A percentile compares a stretch with the other conserved stretches of the same genome.
Conservation (phyloP, 2,113 vertebrate species). For the Charina bottae region DNA sequence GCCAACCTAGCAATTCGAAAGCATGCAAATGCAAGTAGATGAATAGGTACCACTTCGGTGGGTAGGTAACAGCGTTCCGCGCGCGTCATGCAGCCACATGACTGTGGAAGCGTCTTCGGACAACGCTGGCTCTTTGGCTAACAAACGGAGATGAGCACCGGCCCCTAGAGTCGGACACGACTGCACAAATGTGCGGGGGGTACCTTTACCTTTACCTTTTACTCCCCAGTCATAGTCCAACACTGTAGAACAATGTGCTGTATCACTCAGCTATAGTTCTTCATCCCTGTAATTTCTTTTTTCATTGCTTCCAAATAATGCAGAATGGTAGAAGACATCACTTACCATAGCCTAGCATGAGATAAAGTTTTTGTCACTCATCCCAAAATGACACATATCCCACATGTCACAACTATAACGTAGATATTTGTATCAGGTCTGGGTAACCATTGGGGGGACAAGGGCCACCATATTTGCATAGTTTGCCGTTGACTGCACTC, state of each 20-base stretch:
- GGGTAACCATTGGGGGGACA: background rate
- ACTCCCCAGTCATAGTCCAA: too few relatives aligned
- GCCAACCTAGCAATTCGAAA: too few relatives aligned
- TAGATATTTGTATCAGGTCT: background rate
- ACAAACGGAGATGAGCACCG: too few relatives aligned
- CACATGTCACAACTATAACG: background rate
- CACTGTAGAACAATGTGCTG: background rate
- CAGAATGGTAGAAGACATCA: background rate
- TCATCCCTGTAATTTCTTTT: background rate
- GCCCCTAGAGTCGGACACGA: too few relatives aligned
- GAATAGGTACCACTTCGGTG: too few relatives aligned
- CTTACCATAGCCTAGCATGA: background rate
- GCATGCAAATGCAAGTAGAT: too few relatives aligned
- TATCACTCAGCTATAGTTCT: background rate
- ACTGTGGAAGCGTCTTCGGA: too few relatives aligned
- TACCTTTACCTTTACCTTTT: too few relatives aligned
- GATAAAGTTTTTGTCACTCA: background rate
- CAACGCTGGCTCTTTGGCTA: too few relatives aligned
- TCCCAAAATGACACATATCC: background rate
- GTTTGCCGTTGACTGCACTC: background rate
- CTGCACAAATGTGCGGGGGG: too few relatives aligned
- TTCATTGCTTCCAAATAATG: background rate
- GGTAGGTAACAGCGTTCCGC: too few relatives aligned
- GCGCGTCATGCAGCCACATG: too few relatives aligned
- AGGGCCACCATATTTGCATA: background rate